A percentile compares a stretch with the other conserved stretches of the same genome.
phyloP scores from a whole-genome alignment of 2,797 vertebrate species.

The Clarias platycephalus region DNA sequence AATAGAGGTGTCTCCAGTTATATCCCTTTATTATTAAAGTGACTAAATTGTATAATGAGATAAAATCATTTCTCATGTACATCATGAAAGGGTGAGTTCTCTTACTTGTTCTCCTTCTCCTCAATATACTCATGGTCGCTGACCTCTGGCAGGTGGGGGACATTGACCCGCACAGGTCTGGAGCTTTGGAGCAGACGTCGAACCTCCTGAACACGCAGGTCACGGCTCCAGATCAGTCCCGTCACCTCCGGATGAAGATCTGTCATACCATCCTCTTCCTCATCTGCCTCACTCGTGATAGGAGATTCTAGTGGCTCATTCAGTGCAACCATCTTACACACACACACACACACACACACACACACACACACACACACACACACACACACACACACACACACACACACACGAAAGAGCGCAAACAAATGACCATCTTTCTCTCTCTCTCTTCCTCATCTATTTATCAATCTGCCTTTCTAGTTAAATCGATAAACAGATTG shows the following conservation, averaged over 20 bases:
- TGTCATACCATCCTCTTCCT: constrained; percentile 98
- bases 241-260: constrained; percentile 95
- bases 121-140: constrained; percentile 98
- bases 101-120: constrained; percentile 96
- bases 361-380: constrained; percentile 23
- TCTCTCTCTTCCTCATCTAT: neutral
- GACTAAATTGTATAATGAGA: neutral
- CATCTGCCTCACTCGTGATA: constrained; percentile 83
- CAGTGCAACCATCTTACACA: constrained; percentile 75
- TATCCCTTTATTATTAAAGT: neutral
- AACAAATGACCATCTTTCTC: neutral
- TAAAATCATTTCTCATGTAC: neutral
- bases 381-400: constrained; percentile 17
- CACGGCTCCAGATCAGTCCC: constrained; percentile 93
- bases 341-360: constrained; percentile 21
- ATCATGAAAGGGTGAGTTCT: neutral
- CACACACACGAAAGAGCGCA: neutral
- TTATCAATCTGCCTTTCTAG: too few species aligned
- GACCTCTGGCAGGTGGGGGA: constrained; percentile 92
- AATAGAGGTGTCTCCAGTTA: neutral
- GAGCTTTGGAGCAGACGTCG: constrained; percentile 93
- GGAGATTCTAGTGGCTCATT: constrained; percentile 84
- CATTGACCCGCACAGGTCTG: constrained; percentile 88
- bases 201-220: constrained; percentile 92
- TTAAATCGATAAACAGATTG: too few species aligned